Evolutionary conservation across 2,113 vertebrate genomes (phyloP).

Genomic region (Dipodomys ordii): DNA sequence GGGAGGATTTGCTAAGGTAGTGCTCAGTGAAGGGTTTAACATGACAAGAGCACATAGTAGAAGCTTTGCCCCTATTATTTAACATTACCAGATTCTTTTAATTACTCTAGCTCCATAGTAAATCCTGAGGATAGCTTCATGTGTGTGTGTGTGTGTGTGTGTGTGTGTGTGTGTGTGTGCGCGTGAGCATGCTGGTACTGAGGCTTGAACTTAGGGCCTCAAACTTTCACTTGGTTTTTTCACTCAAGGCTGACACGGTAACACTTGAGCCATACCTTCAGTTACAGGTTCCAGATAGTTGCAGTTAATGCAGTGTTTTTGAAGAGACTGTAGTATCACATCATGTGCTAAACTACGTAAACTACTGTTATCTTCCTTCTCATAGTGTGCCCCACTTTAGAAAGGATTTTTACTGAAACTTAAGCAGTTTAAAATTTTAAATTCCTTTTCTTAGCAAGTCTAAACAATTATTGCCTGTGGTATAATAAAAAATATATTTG

Average conservation of each 20-base stretch:
- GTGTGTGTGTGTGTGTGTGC: too few species aligned
- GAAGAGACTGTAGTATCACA: background rate
- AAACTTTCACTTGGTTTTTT: too few species aligned
- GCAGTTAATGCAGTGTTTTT: background rate
- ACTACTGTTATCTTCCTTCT: background rate
- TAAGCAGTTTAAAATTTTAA: background rate
- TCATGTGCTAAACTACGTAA: background rate
- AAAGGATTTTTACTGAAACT: slow-evolving; percentile 8
- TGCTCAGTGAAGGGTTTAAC: background rate
- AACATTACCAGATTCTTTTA: background rate
- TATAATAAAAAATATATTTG: background rate
- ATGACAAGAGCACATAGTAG: background rate
- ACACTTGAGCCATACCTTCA: too few species aligned
- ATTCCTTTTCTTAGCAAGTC: slow-evolving; percentile 2
- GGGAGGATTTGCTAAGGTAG: background rate
- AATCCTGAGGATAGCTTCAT: background rate
- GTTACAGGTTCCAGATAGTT: too few species aligned
- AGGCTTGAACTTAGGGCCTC: too few species aligned
- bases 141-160: too few species aligned
- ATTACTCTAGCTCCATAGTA: background rate
- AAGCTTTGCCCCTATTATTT: background rate
- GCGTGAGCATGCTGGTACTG: too few species aligned
- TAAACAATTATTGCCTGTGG: background rate
- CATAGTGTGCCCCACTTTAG: background rate
- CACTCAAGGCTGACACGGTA: too few species aligned